Conservation (phyloP, 2,113 vertebrate species). For the Halcyon malimbica region DNA sequence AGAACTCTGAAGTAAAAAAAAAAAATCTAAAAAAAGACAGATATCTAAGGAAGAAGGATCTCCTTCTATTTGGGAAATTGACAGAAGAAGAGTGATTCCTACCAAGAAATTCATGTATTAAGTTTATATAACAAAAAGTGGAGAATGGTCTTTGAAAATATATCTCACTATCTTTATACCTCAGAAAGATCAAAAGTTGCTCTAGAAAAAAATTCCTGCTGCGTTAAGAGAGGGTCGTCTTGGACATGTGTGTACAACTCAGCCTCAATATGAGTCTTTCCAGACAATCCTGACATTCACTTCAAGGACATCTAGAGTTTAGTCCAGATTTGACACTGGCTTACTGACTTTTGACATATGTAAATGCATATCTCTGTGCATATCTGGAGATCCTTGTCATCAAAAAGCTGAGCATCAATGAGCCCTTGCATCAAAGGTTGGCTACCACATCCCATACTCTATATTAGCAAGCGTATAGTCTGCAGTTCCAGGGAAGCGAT, state of each 20-base stretch:
- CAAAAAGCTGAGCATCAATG: neutral
- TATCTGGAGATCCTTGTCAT: neutral
- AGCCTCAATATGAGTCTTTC: neutral
- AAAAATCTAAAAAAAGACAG: neutral
- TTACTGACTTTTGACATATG: neutral
- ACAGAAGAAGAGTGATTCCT: neutral
- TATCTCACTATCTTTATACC: neutral
- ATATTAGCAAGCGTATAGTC: neutral
- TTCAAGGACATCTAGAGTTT: neutral
- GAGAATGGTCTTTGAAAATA: neutral
- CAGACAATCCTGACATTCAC: neutral
- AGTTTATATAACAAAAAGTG: neutral
- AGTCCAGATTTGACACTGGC: neutral
- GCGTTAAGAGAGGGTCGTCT: neutral
- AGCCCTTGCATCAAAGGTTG: neutral
- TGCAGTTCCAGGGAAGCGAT: neutral
- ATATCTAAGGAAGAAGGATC: neutral
- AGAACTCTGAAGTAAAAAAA: neutral
- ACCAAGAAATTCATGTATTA: neutral
- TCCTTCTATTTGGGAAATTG: neutral
- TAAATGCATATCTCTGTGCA: neutral
- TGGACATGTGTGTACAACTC: accelerated
- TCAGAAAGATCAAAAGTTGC: neutral
- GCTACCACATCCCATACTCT: neutral
- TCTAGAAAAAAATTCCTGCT: neutral